phyloP scores from a whole-genome alignment of 2,888 invertebrate species.

The Myopa tessellatipennis region DNA sequence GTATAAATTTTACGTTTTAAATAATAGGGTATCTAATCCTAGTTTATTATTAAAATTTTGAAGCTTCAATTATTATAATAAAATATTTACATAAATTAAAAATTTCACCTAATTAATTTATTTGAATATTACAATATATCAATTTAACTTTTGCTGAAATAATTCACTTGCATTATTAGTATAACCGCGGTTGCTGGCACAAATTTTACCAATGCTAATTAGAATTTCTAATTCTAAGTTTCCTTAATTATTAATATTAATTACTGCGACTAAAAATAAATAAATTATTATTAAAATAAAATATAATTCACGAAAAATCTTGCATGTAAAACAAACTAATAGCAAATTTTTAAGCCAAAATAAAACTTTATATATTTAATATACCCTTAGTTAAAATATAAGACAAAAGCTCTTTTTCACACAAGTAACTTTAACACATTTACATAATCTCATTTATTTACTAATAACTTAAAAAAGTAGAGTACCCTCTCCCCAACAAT shows the following conservation, averaged over 20 bases:
- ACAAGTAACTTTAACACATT: too few relatives aligned
- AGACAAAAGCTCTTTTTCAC: too few relatives aligned
- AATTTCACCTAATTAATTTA: conserved; percentile 69
- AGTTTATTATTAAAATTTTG: conserved; percentile 71
- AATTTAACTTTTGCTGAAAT: conserved; percentile 70
- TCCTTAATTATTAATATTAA: conserved; percentile 72
- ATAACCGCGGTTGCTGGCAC: conserved; percentile 74
- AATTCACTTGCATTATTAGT: conserved; percentile 66
- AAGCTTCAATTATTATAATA: conserved; percentile 73
- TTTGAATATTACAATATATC: conserved; percentile 71
- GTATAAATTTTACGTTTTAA: conserved; percentile 61
- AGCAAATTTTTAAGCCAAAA: conserved; percentile 70
- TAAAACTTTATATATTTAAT: too few relatives aligned
- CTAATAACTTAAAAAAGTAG: too few relatives aligned
- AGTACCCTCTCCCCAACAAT: too few relatives aligned
- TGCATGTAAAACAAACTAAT: conserved; percentile 71
- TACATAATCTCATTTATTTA: too few relatives aligned
- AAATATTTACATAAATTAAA: conserved; percentile 61
- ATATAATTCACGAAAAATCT: conserved; percentile 69
- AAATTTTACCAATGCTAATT: conserved; percentile 73
- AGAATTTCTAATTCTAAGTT: conserved; percentile 74
- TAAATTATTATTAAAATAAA: conserved; percentile 68
- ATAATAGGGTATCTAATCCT: conserved; percentile 80
- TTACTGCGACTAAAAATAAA: conserved; percentile 66
- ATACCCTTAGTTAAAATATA: too few relatives aligned